A percentile compares a stretch with the other conserved stretches of the same genome.
Evolutionary conservation across 1,140 invertebrate genomes (phyloP).

Genomic region (Aphaenogaster ashmeadi): DNA sequence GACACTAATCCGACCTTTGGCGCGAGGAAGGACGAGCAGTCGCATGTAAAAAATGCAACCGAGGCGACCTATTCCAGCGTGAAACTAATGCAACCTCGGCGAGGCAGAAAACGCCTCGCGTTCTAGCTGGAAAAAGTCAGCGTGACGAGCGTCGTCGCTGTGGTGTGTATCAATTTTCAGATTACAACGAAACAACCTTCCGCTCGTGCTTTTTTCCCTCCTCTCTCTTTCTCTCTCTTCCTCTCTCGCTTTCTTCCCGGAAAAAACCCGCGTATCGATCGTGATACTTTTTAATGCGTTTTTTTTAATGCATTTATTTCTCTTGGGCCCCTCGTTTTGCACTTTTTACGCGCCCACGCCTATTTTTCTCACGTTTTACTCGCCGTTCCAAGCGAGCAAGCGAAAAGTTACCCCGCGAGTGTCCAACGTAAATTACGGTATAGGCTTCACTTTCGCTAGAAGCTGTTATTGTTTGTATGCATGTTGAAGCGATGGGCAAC

Average conservation of each 20-base stretch:
- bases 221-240: background rate
- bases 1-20: constrained; percentile 66
- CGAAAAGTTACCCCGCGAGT: constrained; percentile 2
- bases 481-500: background rate
- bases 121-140: constrained; percentile 61
- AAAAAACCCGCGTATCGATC: constrained; percentile 52
- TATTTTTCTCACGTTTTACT: constrained; percentile 26
- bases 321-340: constrained; percentile 42
- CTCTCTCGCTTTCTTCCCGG: constrained; percentile 34
- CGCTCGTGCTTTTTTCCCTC: constrained; percentile 32
- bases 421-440: constrained; percentile 13
- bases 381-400: constrained; percentile 10
- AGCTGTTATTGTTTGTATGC: background rate
- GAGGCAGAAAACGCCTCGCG: constrained; percentile 58
- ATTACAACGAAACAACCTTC: constrained; percentile 64
- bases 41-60: constrained; percentile 66
- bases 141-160: constrained; percentile 47
- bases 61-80: constrained; percentile 62
- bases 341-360: constrained; percentile 38
- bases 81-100: constrained; percentile 63
- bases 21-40: constrained; percentile 63
- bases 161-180: constrained; percentile 63
- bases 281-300: constrained; percentile 56
- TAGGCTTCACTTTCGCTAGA: background rate
- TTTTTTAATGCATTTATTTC: constrained; percentile 53